Evolutionary conservation across 2,888 invertebrate genomes (phyloP).

Genomic region (Mamestra brassicae): DNA sequence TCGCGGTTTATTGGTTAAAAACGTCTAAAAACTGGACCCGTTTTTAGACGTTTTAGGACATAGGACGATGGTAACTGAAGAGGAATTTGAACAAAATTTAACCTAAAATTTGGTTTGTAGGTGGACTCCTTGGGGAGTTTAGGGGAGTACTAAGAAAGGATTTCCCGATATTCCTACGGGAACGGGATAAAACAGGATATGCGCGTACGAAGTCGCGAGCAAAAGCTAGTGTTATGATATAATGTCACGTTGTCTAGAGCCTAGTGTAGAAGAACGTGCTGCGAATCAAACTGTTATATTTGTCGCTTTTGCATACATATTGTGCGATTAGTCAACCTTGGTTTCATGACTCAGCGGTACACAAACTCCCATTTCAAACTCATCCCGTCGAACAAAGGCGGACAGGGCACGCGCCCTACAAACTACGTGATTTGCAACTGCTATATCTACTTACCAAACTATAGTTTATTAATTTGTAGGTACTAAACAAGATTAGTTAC

Average conservation of each 20-base stretch:
- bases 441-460: background rate
- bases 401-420: background rate
- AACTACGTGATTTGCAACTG: background rate
- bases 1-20: too few species aligned
- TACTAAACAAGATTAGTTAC: background rate
- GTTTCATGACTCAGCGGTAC: background rate
- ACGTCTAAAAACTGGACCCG: too few species aligned
- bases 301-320: background rate
- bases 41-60: too few species aligned
- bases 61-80: too few species aligned
- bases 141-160: too few species aligned
- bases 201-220: too few species aligned
- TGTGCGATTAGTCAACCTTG: background rate
- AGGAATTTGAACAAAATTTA: too few species aligned
- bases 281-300: background rate
- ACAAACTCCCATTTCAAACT: background rate
- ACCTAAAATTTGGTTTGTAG: too few species aligned
- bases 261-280: background rate
- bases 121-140: too few species aligned
- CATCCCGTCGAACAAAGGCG: constrained; percentile 1
- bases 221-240: background rate
- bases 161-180: too few species aligned
- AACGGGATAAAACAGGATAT: too few species aligned
- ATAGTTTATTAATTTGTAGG: background rate
- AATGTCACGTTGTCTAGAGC: background rate